These are phyloP conservation scores for Hybognathus amarus DNA, from an alignment of 2,797 vertebrate species.

Conservation along the genomic window DNA sequence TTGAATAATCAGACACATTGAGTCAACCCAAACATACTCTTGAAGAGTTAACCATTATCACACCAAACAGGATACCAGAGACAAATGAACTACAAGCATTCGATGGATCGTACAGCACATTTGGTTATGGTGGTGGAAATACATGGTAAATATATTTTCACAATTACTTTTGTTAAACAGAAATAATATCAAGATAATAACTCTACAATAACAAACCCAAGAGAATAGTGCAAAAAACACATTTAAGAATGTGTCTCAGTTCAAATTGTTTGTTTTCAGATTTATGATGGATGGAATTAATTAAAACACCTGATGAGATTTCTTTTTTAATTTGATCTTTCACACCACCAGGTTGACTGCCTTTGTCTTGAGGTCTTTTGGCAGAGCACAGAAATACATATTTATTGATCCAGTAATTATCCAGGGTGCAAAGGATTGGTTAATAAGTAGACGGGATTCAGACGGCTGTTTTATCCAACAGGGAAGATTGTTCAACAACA, in stretches of 20 bases:
- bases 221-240: neutral
- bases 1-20: neutral
- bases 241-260: neutral
- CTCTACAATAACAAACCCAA: neutral
- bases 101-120: slow-evolving; percentile 80
- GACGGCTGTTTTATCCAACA: slow-evolving; percentile 78
- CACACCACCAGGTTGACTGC: slow-evolving; percentile 81
- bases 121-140: slow-evolving; percentile 68
- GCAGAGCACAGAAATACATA: slow-evolving; percentile 62
- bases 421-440: slow-evolving; percentile 71
- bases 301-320: neutral
- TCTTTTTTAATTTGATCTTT: too few relatives aligned
- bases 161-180: neutral
- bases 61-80: slow-evolving; percentile 80
- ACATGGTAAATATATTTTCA: slow-evolving; percentile 25
- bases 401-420: slow-evolving; percentile 49
- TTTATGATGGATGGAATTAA: neutral
- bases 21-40: neutral
- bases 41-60: neutral
- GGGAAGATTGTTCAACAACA: slow-evolving; percentile 81
- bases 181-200: neutral
- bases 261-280: neutral
- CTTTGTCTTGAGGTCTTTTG: slow-evolving; percentile 83
- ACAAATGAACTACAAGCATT: slow-evolving; percentile 78
- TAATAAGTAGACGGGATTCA: slow-evolving; percentile 69